A percentile compares a stretch with the other conserved stretches of the same genome.
Conservation (phyloP, 2,888 invertebrate species). For the Parnassius apollo region DNA sequence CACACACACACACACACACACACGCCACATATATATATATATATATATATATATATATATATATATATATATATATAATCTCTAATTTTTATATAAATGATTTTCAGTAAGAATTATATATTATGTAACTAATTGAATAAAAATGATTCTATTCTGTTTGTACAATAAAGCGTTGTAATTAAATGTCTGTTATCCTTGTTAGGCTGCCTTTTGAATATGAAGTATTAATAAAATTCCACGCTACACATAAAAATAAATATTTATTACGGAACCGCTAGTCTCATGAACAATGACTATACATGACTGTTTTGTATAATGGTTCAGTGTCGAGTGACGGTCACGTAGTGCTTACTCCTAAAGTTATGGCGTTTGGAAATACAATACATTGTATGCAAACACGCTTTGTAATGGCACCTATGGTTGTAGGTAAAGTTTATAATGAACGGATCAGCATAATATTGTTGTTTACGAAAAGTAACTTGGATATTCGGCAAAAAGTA, state of each 20-base stretch:
- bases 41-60: no score
- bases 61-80: no score
- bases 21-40: no score
- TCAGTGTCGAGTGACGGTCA: conserved; percentile 72
- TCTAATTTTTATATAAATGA: no score
- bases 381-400: conserved; percentile 56
- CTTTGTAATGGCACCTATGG: conserved; percentile 23
- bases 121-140: no score
- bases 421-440: conserved; percentile 29
- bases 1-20: no score
- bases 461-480: conserved; percentile 10
- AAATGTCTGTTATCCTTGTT: conserved; percentile 11
- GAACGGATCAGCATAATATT: conserved; percentile 17
- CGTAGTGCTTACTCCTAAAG: conserved; percentile 71
- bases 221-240: conserved; percentile 19
- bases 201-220: conserved; percentile 9
- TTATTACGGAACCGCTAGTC: conserved; percentile 42
- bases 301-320: conserved; percentile 48
- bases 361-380: conserved; percentile 64
- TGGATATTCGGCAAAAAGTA: not conserved
- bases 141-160: not conserved
- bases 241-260: conserved; percentile 20
- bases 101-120: no score
- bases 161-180: not conserved
- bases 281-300: conserved; percentile 34